Base-by-base conservation (phyloP, 2,797 vertebrate species). In the Masticophis lateralis region DNA sequence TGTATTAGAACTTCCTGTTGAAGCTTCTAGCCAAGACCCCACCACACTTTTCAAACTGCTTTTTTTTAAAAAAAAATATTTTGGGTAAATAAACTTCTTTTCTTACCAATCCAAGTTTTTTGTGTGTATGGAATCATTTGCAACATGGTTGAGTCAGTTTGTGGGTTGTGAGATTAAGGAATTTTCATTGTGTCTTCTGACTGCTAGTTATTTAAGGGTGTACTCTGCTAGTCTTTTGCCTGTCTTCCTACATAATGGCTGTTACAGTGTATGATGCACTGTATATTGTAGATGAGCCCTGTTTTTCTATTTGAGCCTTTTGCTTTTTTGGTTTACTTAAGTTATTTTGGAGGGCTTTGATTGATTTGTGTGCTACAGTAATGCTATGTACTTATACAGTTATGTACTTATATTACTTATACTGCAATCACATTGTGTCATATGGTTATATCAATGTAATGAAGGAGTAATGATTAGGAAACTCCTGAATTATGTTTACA, bases 391-490 rank as follows among this genome's bases (percentile, higher is more conserved):
- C 5, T 32, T 74, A 37, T 37, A 37, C 7, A 37, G 37, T 37
- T 37, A 37, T 74, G 14, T 74, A 32, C 5, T 32, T 74, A 37
- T 37, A 37, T 7, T 37, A 37, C 37, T 37, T 37, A 37, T 7
- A 74, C n/a, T 74, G 14, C 37, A 37, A 74, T 3, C 16, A 74
- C n/a, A 74, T 37, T 74, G 6, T 74, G 32, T 12, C 8, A 61
- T 66, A 11, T 63, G 61, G 61, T 63, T 63, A 63, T 63, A 66
- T 55, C 91, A 94, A 37, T 2, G 0, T 51, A 90, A 92, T 69
- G 59, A 93, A 96, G 95, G 94, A 37, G 37, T 91, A 79, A 93
- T 4, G 1, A 93, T 74, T 90, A 91, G 79, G 32, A 66, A 94
- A 79, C 74, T 92, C n/a, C 93, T 89, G 14, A 92, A 61, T 43